phyloP scores from a whole-genome alignment of 1,140 invertebrate species.

The Whitmania pigra region DNA sequence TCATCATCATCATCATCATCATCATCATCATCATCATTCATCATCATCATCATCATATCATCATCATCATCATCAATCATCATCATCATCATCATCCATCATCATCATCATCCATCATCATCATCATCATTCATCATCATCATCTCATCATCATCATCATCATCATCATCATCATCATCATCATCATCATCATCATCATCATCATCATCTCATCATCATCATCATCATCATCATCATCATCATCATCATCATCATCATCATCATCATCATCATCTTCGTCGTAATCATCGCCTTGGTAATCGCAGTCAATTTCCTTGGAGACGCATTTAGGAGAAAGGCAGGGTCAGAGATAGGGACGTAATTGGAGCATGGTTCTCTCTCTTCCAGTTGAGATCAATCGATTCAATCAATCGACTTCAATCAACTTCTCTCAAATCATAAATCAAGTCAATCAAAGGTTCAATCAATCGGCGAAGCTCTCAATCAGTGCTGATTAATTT shows the following conservation, averaged over 20 bases:
- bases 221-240: slow-evolving; percentile 10
- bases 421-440: too few species aligned
- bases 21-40: slow-evolving; percentile 8
- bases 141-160: slow-evolving; percentile 14
- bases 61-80: background rate
- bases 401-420: too few species aligned
- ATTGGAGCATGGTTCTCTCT: too few species aligned
- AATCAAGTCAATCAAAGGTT: too few species aligned
- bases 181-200: background rate
- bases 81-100: slow-evolving; percentile 1
- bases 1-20: slow-evolving; percentile 7
- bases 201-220: background rate
- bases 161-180: slow-evolving; percentile 13
- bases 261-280: slow-evolving; percentile 3
- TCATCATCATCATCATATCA: slow-evolving; percentile 11
- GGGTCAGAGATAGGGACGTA: too few species aligned
- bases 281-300: background rate
- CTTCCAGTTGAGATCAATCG: too few species aligned
- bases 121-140: slow-evolving; percentile 10
- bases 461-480: too few species aligned
- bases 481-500: too few species aligned
- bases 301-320: too few species aligned
- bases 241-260: slow-evolving; percentile 10
- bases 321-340: too few species aligned
- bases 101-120: background rate